A percentile compares a stretch with the other conserved stretches of the same genome.
These are phyloP conservation scores for Drosophila barbarae DNA, from an alignment of 2,888 invertebrate species.

Conservation along the genomic window DNA sequence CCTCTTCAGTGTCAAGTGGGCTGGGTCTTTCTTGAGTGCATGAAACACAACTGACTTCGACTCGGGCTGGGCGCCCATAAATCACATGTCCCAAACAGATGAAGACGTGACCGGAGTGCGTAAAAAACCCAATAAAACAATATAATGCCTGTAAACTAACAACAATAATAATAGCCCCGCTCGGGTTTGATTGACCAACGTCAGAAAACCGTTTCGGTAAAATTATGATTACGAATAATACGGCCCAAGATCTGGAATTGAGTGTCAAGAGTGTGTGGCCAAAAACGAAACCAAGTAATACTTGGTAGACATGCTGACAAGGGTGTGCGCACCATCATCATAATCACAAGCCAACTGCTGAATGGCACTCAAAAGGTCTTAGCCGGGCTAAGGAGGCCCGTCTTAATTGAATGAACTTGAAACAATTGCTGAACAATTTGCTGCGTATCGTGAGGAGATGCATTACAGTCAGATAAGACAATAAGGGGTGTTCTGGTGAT, in stretches of 20 bases:
- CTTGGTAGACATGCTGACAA: conserved; percentile 18
- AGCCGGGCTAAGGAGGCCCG: conserved; percentile 32
- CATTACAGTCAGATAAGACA: conserved; percentile 8
- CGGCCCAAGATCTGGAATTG: conserved; percentile 20
- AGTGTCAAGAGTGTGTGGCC: conserved; percentile 35
- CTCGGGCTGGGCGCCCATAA: conserved; percentile 45
- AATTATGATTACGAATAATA: conserved; percentile 34
- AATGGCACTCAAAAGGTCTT: conserved; percentile 50
- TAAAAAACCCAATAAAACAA: conserved; percentile 49
- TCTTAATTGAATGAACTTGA: conserved; percentile 66
- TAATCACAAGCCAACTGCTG: conserved; percentile 30
- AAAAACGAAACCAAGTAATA: conserved; percentile 28
- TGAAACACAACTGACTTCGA: conserved; percentile 15
- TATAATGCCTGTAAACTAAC: conserved; percentile 39
- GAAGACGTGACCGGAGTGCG: conserved; percentile 53
- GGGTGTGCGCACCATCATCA: conserved; percentile 12
- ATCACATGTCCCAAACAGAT: conserved; percentile 56
- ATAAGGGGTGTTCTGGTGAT: conserved; percentile 39
- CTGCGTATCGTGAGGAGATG: conserved; percentile 32
- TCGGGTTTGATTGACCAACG: conserved; percentile 30
- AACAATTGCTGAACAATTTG: conserved; percentile 62
- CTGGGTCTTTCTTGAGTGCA: conserved; percentile 29
- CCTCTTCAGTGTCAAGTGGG: conserved; percentile 48
- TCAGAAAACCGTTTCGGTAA: conserved; percentile 13
- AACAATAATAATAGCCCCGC: conserved; percentile 43